These are phyloP conservation scores for Blastobasis lacticolella DNA, from an alignment of 2,888 invertebrate genomes.

Conservation along the genomic window DNA sequence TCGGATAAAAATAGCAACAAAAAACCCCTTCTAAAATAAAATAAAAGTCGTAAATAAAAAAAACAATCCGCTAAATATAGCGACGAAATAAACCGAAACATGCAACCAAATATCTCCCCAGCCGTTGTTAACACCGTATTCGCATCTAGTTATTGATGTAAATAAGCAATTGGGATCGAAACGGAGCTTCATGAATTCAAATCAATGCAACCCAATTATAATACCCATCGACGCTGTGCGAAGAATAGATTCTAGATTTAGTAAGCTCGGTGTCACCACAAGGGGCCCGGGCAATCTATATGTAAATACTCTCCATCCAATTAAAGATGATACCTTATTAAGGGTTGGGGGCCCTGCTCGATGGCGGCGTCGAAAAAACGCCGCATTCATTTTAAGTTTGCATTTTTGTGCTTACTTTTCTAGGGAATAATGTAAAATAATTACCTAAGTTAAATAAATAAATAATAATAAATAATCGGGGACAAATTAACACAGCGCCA, in stretches of 20 bases:
- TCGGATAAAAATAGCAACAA: no score
- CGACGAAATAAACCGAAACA: no score
- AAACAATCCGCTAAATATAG: no score
- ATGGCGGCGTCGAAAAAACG: constrained; percentile 8
- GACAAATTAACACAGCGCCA: no score
- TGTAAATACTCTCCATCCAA: constrained; percentile 58
- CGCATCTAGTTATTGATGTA: no score
- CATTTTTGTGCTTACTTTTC: background rate
- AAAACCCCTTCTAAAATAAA: no score
- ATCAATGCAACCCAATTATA: constrained; percentile 2
- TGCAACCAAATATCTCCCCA: no score
- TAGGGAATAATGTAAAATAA: background rate
- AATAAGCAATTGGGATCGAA: no score
- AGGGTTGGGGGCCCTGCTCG: background rate
- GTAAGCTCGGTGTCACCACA: constrained; percentile 17
- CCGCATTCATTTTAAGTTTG: constrained; percentile 8
- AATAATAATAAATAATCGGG: no score
- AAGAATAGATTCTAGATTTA: constrained; percentile 13
- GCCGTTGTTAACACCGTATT: no score
- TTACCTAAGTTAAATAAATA: no score
- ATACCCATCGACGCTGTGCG: constrained; percentile 4
- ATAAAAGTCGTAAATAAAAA: no score
- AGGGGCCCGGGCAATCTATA: constrained; percentile 54
- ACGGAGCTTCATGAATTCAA: background rate
- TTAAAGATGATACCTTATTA: constrained; percentile 43